Conservation (phyloP, 1,140 invertebrate species). For the Drosophila navojoa region DNA sequence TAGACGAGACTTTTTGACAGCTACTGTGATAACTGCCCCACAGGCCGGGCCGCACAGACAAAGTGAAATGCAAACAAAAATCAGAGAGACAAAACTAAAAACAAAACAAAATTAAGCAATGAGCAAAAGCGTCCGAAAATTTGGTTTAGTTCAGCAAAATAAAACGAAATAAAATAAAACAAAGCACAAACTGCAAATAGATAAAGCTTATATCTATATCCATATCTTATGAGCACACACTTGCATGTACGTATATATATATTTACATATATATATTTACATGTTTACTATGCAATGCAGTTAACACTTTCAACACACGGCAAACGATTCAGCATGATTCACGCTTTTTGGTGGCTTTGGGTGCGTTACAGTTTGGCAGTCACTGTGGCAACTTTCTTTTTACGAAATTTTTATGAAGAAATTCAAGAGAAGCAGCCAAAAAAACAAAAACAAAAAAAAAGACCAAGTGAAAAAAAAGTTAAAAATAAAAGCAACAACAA, state of each 20-base stretch:
- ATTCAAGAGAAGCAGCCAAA: slow-evolving; percentile 43
- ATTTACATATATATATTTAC: neutral
- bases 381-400: slow-evolving; percentile 76
- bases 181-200: slow-evolving; percentile 31
- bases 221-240: slow-evolving; percentile 5
- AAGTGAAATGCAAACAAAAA: slow-evolving; percentile 76
- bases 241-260: neutral
- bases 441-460: too few relatives aligned
- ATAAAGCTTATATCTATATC: slow-evolving; percentile 12
- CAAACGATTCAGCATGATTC: slow-evolving; percentile 51
- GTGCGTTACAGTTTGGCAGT: slow-evolving; percentile 74
- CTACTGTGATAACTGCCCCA: slow-evolving; percentile 38
- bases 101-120: slow-evolving; percentile 61
- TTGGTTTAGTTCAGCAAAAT: slow-evolving; percentile 60
- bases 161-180: neutral
- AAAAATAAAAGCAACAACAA: neutral
- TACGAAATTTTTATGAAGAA: slow-evolving; percentile 76
- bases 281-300: slow-evolving; percentile 64
- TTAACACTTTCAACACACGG: slow-evolving; percentile 73
- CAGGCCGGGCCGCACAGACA: slow-evolving; percentile 38
- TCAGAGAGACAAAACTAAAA: neutral
- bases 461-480: slow-evolving; percentile 2
- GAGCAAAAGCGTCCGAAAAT: slow-evolving; percentile 34
- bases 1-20: slow-evolving; percentile 49
- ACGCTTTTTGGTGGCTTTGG: slow-evolving; percentile 40